Percentiles rank a stretch among this genome's conserved stretches.
Evolutionary conservation across 1,140 invertebrate species (phyloP).

Genomic region (Cotesia glomerata): DNA sequence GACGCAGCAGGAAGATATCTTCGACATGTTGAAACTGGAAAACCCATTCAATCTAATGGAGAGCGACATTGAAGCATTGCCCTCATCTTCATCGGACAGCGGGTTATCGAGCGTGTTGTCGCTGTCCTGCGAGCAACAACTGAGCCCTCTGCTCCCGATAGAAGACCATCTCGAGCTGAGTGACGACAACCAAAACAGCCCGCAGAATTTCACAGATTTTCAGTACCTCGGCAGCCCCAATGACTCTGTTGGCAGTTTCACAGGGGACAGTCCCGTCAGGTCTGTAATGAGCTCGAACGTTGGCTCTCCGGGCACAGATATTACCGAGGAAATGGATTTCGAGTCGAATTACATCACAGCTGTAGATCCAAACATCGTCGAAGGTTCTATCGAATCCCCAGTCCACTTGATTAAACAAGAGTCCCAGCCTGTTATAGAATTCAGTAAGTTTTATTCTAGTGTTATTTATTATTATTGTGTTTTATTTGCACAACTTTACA

Average conservation of each 20-base stretch:
- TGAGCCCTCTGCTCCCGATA: conserved; percentile 49
- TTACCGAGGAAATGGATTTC: conserved; percentile 47
- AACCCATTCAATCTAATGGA: conserved; percentile 52
- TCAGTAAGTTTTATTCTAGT: conserved; percentile 29
- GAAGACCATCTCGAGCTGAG: conserved; percentile 49
- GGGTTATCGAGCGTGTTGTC: conserved; percentile 53
- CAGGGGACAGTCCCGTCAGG: conserved; percentile 47
- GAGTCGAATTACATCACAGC: conserved; percentile 46
- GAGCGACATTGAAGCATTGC: conserved; percentile 45
- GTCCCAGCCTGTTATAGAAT: conserved; percentile 20
- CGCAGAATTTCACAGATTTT: conserved; percentile 48
- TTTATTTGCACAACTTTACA: no score
- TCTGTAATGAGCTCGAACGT: conserved; percentile 50
- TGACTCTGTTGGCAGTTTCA: conserved; percentile 45
- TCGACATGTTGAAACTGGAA: conserved; percentile 52
- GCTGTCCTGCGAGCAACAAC: conserved; percentile 53
- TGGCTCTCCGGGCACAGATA: conserved; percentile 47
- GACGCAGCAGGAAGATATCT: conserved; percentile 44
- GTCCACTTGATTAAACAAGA: conserved; percentile 30
- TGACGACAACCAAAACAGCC: conserved; percentile 45
- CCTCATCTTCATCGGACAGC: conserved; percentile 52
- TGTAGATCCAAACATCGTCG: conserved; percentile 44
- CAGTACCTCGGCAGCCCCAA: conserved; percentile 50
- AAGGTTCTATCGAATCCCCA: conserved; percentile 32
- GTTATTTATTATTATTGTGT: no score